Evolutionary conservation across 2,888 invertebrate species (phyloP), one percentile per base, ranked within the genome.

Genomic region (Boloria selene): DNA sequence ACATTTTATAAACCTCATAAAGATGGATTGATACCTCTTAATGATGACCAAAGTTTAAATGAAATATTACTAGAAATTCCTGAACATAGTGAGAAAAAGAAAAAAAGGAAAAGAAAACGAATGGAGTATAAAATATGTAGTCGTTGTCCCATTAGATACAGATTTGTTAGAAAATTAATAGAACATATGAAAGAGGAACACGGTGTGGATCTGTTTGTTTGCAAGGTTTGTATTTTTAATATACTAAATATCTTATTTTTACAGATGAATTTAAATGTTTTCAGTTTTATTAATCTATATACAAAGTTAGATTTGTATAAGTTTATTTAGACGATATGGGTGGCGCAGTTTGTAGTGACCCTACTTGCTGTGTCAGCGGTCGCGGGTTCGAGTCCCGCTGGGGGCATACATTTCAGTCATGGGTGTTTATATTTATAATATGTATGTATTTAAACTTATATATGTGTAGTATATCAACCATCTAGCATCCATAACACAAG

Each of bases 161-260:
- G 88, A 68, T 90, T 90, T 77, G 72, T 85, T 18, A 77, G 87
- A 0, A 90, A 87, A 74, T 70, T 91, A 44, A 87, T 84, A 49
- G 80, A 83, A 7, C 91, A 92, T 65, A 87, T 88, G 86, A 85
- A 83, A 74, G 61, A 49, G 3, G 81, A 79, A n/a, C 91, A 92
- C 77, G 74, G 82, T 60, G 72, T 85, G 54, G 77, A 79, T 66
- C 73, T 90, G 4, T 87, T 79, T 73, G 76, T 86, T 61, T 92
- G 91, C 75, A 86, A 87, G 84, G 91, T 91, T 69, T 22, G 53
- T 58, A 16, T 13, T 31, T 53, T 16, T 31, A 7, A 1, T 51
- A 38, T 2, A 10, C 7, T 7, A 38, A 38, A 38, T 38, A 38
- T 38, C 3, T 38, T 7, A 6, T 6, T 31, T 31, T 31, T 6